Evolutionary conservation across 2,888 invertebrate species (phyloP).

Genomic region (Dione juno): DNA sequence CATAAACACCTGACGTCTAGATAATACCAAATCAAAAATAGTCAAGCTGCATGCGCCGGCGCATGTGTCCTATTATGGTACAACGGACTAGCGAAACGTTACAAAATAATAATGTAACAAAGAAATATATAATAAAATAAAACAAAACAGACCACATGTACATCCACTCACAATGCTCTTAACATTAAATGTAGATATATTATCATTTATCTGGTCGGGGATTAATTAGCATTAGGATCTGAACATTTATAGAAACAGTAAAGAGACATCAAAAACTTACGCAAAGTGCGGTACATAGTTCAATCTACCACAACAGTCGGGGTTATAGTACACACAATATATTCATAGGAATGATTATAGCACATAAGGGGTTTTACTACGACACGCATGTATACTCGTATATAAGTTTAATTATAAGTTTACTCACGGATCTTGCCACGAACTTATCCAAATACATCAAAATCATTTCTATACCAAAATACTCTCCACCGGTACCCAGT

Average conservation of each 20-base stretch:
- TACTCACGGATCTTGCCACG: not conserved
- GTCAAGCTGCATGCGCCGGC: slow-evolving; percentile 4
- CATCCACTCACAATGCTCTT: not conserved
- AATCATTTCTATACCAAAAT: not conserved
- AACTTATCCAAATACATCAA: not conserved
- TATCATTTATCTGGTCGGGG: slow-evolving; percentile 5
- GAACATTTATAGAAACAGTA: slow-evolving; percentile 53
- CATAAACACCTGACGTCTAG: slow-evolving; percentile 22
- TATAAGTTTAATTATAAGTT: not conserved
- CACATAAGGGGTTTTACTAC: slow-evolving; percentile 2
- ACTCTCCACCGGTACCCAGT: not conserved
- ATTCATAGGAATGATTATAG: slow-evolving; percentile 17
- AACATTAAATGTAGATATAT: slow-evolving; percentile 1
- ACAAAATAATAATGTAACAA: not conserved
- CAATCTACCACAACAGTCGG: slow-evolving; percentile 39
- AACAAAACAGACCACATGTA: not conserved
- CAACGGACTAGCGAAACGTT: not conserved
- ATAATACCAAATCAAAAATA: slow-evolving; percentile 19
- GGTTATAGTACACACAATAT: not conserved
- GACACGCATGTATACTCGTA: too few species aligned
- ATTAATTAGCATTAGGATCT: slow-evolving; percentile 19
- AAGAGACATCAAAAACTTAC: slow-evolving; percentile 59
- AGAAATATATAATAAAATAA: not conserved
- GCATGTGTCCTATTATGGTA: not conserved
- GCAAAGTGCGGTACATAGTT: slow-evolving; percentile 50